Conservation (phyloP, 1,140 invertebrate genomes). For the Neodiprion lecontei region DNA sequence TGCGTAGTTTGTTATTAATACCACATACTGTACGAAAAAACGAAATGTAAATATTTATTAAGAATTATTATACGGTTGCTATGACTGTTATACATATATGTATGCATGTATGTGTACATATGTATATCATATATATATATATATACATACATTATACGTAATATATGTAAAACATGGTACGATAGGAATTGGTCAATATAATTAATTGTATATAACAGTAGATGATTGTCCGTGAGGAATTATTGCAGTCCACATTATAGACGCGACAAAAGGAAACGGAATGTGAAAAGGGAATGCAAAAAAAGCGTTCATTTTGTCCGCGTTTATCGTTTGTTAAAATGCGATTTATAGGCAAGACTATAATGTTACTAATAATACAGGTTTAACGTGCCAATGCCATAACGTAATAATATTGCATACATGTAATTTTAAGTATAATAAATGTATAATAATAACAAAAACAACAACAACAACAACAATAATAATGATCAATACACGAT, state of each 20-base stretch:
- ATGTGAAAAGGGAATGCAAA: not conserved
- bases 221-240: no score
- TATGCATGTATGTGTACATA: not conserved
- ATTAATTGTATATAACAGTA: no score
- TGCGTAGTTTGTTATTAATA: no score
- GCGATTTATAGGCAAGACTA: slow-evolving; percentile 6
- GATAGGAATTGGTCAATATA: not conserved
- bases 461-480: not conserved
- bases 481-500: no score
- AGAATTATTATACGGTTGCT: no score
- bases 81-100: no score
- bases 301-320: not conserved
- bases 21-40: no score
- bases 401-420: not conserved
- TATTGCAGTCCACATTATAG: not conserved
- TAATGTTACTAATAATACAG: not conserved
- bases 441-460: not conserved
- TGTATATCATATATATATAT: not conserved
- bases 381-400: slow-evolving; percentile 12
- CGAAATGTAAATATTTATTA: no score
- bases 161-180: not conserved
- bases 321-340: no score
- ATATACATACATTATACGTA: no score
- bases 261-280: not conserved
- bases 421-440: not conserved